phyloP scores from a whole-genome alignment of 2,113 vertebrate species.

The Megalops atlanticus region DNA sequence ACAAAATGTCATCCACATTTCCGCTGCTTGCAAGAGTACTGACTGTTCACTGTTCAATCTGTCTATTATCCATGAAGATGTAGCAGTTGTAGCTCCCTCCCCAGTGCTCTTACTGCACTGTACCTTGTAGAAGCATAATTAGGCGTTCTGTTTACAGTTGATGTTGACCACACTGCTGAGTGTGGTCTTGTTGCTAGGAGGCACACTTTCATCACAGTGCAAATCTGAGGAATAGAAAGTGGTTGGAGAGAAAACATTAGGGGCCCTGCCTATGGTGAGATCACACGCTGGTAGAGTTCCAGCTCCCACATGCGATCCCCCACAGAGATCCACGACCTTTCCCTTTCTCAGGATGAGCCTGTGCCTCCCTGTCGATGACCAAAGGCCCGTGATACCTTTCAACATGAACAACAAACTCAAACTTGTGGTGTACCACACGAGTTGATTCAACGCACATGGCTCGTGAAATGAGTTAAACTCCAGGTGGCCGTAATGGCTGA shows the following conservation, averaged over 20 bases:
- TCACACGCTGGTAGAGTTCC: constrained; percentile 46
- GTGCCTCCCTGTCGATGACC: constrained; percentile 46
- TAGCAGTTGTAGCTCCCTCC: no score
- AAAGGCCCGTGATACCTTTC: constrained; percentile 29
- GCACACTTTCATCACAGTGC: constrained; percentile 56
- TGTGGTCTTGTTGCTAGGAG: constrained; percentile 59
- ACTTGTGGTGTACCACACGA: constrained; percentile 46
- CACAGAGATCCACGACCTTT: constrained; percentile 40
- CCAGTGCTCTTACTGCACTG: background rate
- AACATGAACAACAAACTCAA: constrained; percentile 30
- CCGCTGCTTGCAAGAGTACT: background rate
- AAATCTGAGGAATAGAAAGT: constrained; percentile 52
- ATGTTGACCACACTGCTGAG: constrained; percentile 43
- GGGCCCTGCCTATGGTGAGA: constrained; percentile 41
- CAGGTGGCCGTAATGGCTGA: no score
- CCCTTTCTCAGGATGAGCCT: constrained; percentile 39
- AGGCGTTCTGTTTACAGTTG: background rate
- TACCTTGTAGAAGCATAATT: background rate
- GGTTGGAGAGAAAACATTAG: background rate
- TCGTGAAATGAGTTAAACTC: background rate
- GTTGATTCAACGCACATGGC: constrained; percentile 23
- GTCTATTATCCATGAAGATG: no score
- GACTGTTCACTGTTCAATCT: no score
- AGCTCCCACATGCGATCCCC: constrained; percentile 41
- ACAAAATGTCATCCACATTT: background rate